Base-by-base conservation (phyloP, 1,140 invertebrate genomes). In the Archivesica marissinica region DNA sequence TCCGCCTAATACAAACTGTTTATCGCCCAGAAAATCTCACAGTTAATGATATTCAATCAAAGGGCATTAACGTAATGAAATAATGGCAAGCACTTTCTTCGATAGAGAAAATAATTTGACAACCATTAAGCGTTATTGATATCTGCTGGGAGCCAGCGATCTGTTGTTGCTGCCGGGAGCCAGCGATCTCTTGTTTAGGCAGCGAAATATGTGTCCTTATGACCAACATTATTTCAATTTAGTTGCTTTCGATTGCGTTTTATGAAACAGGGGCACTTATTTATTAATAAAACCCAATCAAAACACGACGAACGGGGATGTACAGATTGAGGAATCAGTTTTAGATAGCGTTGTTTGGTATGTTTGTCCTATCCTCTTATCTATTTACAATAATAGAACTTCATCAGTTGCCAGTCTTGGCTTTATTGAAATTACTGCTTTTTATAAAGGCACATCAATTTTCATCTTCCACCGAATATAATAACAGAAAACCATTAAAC, bases 401-500 rank as follows among this genome's bases (percentile, higher is more conserved):
- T 68, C 39, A 68, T 68, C 64, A 25, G 23, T 30, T 2, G 66
- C 4, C 30, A n/a, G 9, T 25, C 66, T 41, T 44, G 66, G n/a
- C 66, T 70, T 70, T 70, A 70, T 70, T 70, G 66, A 70, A 70
- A 70, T 70, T 75, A 75, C n/a, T 28, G 52, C 72, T 56, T 75
- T 75, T 75, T 47, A 75, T 56, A 75, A 75, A 41, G 41, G 25
- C 13, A 47, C 72, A 75, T 75, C 44, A 75, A 75, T 56, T 33
- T 38, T 56, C 33, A 75, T 75, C 72, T 47, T 35, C 39, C 20
- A 23, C 39, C n/a, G 44, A 54, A 75, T 47, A 75, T 75, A 75
- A 75, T 75, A 75, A 75, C 72, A 75, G 54, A 75, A 75, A 44
- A 23, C 72, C 72, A 75, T 75, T 75, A 75, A 75, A 75, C 41